Conservation (phyloP, 2,113 vertebrate genomes). For the Limnothrissa miodon region DNA sequence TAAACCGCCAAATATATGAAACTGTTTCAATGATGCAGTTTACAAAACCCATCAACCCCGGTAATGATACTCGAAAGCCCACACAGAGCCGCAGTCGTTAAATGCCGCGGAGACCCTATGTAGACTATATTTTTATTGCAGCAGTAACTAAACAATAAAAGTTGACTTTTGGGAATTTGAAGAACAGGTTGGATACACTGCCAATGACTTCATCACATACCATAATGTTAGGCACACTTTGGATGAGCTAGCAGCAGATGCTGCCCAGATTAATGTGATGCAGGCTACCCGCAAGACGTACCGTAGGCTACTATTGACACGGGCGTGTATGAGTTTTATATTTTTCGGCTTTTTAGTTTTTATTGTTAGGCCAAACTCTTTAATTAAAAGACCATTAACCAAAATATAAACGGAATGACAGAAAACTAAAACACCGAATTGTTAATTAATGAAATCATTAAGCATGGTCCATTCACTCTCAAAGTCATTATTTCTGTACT, state of each 20-base stretch:
- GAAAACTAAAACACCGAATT: neutral
- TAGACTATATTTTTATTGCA: neutral
- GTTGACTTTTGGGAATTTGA: neutral
- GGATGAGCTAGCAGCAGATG: neutral
- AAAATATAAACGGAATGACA: neutral
- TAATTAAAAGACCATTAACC: neutral
- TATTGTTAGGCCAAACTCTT: neutral
- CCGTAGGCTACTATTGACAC: neutral
- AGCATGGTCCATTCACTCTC: neutral
- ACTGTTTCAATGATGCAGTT: neutral
- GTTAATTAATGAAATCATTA: neutral
- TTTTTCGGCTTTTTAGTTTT: neutral
- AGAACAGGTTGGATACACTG: neutral
- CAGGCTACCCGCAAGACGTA: slow-evolving; percentile 2
- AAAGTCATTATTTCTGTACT: neutral
- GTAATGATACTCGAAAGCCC: neutral
- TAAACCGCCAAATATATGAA: neutral
- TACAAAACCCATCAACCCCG: neutral
- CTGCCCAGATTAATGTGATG: neutral
- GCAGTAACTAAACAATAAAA: neutral
- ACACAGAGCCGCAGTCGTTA: slow-evolving; percentile 14
- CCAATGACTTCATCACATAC: neutral
- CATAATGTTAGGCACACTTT: neutral
- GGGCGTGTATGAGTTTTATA: neutral
- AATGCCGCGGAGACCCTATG: slow-evolving; percentile 5